Evolutionary conservation across 2,113 vertebrate species (phyloP).

Genomic region (Salminus brasiliensis): DNA sequence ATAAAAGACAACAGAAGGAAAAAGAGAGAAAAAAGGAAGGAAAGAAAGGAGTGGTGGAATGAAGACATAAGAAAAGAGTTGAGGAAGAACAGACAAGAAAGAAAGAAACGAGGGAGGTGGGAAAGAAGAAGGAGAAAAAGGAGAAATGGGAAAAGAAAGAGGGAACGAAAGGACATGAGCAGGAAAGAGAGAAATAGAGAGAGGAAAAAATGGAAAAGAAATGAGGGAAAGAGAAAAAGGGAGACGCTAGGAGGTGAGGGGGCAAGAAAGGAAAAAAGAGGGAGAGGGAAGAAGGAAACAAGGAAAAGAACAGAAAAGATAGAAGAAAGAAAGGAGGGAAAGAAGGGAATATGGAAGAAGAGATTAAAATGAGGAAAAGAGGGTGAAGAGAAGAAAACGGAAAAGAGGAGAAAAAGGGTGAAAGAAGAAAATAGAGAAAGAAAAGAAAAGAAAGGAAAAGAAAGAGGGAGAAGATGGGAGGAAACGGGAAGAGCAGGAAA

Average conservation of each 20-base stretch:
- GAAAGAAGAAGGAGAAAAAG: not conserved
- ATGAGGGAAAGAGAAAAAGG: too few species aligned
- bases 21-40: not conserved
- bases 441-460: not conserved
- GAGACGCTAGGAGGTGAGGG: slow-evolving; percentile 37
- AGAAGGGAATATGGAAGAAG: not conserved
- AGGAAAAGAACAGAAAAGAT: not conserved
- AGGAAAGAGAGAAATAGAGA: not conserved
- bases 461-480: not conserved
- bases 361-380: not conserved
- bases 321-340: not conserved
- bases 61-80: not conserved
- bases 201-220: too few species aligned
- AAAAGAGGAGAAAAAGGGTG: not conserved
- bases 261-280: slow-evolving; percentile 4
- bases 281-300: not conserved
- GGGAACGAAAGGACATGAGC: too few species aligned
- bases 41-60: not conserved
- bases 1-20: too few species aligned
- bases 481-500: not conserved
- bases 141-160: not conserved
- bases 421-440: not conserved
- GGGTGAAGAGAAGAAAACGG: not conserved
- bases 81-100: not conserved
- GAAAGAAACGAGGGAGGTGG: too few species aligned